These are phyloP conservation scores for Rhopilema esculentum DNA, from an alignment of 30 jellyfish, hydroid and myxozoan species.

Conservation along the genomic window DNA sequence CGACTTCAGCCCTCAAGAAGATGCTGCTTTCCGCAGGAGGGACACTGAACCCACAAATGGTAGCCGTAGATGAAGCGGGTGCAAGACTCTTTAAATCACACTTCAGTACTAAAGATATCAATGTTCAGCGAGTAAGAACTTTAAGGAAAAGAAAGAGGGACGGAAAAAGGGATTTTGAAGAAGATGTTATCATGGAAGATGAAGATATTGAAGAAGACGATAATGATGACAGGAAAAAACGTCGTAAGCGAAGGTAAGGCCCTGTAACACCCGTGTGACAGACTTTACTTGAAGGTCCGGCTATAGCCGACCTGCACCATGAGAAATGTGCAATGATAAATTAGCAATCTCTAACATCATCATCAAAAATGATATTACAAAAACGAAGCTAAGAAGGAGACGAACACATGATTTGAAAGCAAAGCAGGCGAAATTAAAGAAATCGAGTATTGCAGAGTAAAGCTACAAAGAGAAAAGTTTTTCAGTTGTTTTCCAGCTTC, in stretches of 20 bases:
- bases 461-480: too few species aligned
- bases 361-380: too few species aligned
- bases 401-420: too few species aligned
- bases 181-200: background rate
- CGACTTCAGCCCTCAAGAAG: constrained; percentile 15
- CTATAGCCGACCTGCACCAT: too few species aligned
- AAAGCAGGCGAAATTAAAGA: too few species aligned
- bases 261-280: too few species aligned
- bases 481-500: too few species aligned
- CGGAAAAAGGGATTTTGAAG: background rate
- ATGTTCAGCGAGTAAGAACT: background rate
- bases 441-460: too few species aligned
- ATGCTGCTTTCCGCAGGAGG: constrained; percentile 48
- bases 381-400: too few species aligned
- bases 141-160: background rate
- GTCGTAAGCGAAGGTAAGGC: constrained; percentile 21
- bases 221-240: background rate
- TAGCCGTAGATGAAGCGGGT: background rate
- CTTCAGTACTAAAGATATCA: background rate
- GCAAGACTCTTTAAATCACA: constrained; percentile 35
- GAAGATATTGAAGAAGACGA: background rate
- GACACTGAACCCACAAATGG: constrained; percentile 43
- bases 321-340: too few species aligned
- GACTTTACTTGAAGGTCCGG: too few species aligned
- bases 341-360: too few species aligned